These are phyloP conservation scores for Montipora efflorescens DNA, from an alignment of 64 coral and sea anemone species.

Conservation along the genomic window DNA sequence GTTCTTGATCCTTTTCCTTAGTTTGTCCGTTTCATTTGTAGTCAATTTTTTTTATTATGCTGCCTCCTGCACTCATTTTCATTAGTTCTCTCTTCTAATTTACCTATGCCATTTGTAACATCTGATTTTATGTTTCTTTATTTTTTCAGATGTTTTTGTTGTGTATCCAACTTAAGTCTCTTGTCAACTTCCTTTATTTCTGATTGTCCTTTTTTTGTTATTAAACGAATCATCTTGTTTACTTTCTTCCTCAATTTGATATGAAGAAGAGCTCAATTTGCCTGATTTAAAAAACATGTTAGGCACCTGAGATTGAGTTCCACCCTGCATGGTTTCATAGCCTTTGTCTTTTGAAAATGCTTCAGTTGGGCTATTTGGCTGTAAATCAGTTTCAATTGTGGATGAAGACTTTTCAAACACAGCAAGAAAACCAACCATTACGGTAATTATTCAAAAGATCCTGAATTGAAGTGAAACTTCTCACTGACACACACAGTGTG, in stretches of 20 bases:
- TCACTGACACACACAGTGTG: too few species aligned
- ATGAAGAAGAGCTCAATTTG: not conserved
- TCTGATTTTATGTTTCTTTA: slow-evolving; percentile 21
- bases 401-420: too few species aligned
- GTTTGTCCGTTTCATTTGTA: slow-evolving; percentile 12
- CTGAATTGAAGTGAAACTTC: too few species aligned
- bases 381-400: too few species aligned
- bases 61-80: slow-evolving; percentile 34
- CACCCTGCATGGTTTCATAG: too few species aligned
- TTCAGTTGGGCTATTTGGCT: too few species aligned
- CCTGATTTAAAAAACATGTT: not conserved
- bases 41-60: not conserved
- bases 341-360: too few species aligned
- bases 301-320: too few species aligned
- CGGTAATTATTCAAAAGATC: too few species aligned
- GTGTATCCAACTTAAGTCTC: not conserved
- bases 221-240: not conserved
- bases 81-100: not conserved
- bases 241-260: not conserved
- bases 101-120: slow-evolving; percentile 26
- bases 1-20: not conserved
- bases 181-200: slow-evolving; percentile 2
- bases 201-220: not conserved
- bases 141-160: slow-evolving; percentile 50
- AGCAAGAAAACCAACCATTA: not conserved